phyloP scores from a whole-genome alignment of 2,888 invertebrate species.

The Tachina lurida region DNA sequence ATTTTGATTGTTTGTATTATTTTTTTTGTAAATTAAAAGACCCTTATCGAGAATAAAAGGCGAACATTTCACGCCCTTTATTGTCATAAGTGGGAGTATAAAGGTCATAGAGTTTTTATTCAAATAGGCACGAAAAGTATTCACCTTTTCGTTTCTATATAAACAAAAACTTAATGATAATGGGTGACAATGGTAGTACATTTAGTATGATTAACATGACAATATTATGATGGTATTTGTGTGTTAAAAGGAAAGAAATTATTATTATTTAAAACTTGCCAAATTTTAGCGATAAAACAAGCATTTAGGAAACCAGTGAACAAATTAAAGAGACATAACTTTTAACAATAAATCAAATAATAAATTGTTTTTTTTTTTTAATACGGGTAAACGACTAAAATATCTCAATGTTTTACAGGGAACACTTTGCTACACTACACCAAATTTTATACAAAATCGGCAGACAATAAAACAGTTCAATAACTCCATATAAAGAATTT shows the following conservation, averaged over 20 bases:
- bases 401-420: not conserved
- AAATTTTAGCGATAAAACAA: slow-evolving; percentile 30
- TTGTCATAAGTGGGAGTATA: too few species aligned
- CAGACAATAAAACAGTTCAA: too few species aligned
- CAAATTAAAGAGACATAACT: slow-evolving; percentile 1
- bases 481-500: too few species aligned
- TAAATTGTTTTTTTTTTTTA: not conserved
- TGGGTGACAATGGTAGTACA: not conserved
- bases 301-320: slow-evolving; percentile 44
- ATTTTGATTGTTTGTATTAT: not conserved
- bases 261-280: slow-evolving; percentile 30
- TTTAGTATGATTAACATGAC: slow-evolving; percentile 11
- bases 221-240: not conserved
- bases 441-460: too few species aligned
- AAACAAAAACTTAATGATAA: not conserved
- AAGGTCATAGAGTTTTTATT: not conserved
- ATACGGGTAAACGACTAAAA: not conserved
- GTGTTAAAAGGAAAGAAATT: slow-evolving; percentile 16
- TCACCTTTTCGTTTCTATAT: not conserved
- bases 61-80: not conserved
- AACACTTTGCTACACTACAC: too few species aligned
- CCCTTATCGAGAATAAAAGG: too few species aligned
- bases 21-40: not conserved
- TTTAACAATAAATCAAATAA: not conserved
- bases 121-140: not conserved